Evolutionary conservation across 2,888 invertebrate genomes (phyloP), one percentile per base, ranked within the genome.

Genomic region (Myopa testacea): DNA sequence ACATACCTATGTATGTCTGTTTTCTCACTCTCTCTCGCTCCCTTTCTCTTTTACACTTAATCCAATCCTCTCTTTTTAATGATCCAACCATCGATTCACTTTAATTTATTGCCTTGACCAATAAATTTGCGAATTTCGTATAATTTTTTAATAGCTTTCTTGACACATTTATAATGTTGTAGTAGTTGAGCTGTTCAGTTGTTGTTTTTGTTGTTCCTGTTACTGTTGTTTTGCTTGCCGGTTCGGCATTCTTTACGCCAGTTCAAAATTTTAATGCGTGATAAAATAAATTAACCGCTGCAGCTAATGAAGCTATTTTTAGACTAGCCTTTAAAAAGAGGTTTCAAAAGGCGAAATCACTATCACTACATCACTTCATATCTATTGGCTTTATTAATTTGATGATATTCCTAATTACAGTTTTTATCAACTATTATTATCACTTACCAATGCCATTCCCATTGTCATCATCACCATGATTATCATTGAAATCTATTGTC

Each of bases 111-210:
- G 55, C 71, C 75, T 79, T 77, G 75, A 68, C 26, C 67, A 75
- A 79, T 77, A 77, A 79, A 75, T 75, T 77, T 38, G 38, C 72
- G n/a, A 71, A 67, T 50, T 37, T 72, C 52, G 75, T 68, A 75
- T 68, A 75, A 67, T 70, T 68, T 76, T 71, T 77, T 68, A 72
- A 79, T 75, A 60, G 71, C 71, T 75, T 71, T 71, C 68, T 67
- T 77, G 74, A 75, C 77, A 71, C 71, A 76, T 78, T 78, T 74
- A 73, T 75, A 65, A 40, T 58, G n/a, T 62, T 55, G 26, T 65
- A 14, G 19, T 75, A 26, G 16, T 62, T 69, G 4, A 12, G 16
- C 5, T 37, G 16, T 16, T 75, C 6, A 60, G 45, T 71, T 63
- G 45, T 71, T 63, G 16, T 37, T 60, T 34, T 45, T 26, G 19